Base-by-base conservation (phyloP, 2,113 vertebrate species). In the Beaufortia kweichowensis region DNA sequence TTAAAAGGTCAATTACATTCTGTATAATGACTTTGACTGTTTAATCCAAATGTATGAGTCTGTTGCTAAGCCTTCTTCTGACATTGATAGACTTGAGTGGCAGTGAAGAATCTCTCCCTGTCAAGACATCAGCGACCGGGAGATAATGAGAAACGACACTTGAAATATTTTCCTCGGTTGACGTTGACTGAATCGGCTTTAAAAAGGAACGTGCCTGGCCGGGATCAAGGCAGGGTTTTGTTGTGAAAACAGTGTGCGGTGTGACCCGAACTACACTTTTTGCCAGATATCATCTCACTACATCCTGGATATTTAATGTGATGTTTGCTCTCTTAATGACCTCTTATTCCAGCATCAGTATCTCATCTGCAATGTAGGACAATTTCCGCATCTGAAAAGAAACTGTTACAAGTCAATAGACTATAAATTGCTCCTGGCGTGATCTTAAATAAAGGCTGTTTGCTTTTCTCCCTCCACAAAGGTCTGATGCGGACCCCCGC, bases 311-410 rank as follows among this genome's bases (percentile, higher is more conserved):
- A 79, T 81, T 87, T 91, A 93, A 93, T 93, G 93, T 89, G 85
- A 94, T 94, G 93, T 94, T 94, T 94, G 92, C 87, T 89, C 87
- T 87, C 83, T 84, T 86, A 85, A 85, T 87, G 79, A 84, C 87
- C 84, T 29, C 82, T 79, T 69, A 88, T 92, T 90, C 91, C 84
- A 89, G 90, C 92, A 92, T 95, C 95, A 95, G 91, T 92, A 95
- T 95, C 95, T 96, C 94, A 95, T 98, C 95, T 96, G 92, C 92
- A 91, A 95, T 94, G 94, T 94, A 93, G 90, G 94, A 96, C 96
- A 98, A 98, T 98, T 96, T 97, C 92, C 95, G 93, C 91, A 87
- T 93, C 89, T 93, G 92, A 94, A 92, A 93, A 94, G 94, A 95
- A 93, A 94, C 88, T 90, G 93, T 91, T 91, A 92, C 91, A 88